Evolutionary conservation across 2,113 vertebrate genomes (phyloP), one percentile per base, ranked within the genome.

Genomic region (Amphiprion percula): DNA sequence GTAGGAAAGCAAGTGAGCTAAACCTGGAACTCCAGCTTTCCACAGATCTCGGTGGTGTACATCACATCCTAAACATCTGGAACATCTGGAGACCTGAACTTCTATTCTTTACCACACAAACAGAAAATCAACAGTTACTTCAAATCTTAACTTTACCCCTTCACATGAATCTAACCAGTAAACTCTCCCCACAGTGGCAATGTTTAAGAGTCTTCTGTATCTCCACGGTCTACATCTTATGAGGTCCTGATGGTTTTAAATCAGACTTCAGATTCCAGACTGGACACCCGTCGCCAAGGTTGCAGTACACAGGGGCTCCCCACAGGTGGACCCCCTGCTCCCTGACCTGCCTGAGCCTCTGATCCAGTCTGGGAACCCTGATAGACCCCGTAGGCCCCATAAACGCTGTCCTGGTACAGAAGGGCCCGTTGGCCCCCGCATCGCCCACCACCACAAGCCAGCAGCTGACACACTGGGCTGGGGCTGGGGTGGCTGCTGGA

Each of bases 231-330:
- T 81, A 59, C 26, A 56, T 69, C 9, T 41, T 69, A 19, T 26
- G 37, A 77, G 68, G 59, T 79, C 1, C 5, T 63, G 66, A 19
- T 56, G 28, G 62, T 49, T 70, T 74, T 33, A 73, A 24, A 30
- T 95, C 87, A 99, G 73, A 98, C 98, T 91, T 98, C 97, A 0
- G 97, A 99, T 90, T 98, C 97, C 91, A 97, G 87, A 91, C 97
- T 98, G 75, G 96, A 97, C 60, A 98, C 92, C 54, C 97, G 91
- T 77, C 95, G 94, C 96, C 97, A 98, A 19, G 96, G 91, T 68
- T 95, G 94, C 24, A 95, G 89, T 10, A 92, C 72, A 0, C 87
- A 94, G 23, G 95, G 94, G 66, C 93, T 93, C 33, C 87, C 88
- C 1, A 68, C 59, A n/a, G 86, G 78, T 52, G 91, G 95, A 0